Evolutionary conservation across 2,797 vertebrate genomes (phyloP).

Genomic region (Pseudocheirus occidentalis): DNA sequence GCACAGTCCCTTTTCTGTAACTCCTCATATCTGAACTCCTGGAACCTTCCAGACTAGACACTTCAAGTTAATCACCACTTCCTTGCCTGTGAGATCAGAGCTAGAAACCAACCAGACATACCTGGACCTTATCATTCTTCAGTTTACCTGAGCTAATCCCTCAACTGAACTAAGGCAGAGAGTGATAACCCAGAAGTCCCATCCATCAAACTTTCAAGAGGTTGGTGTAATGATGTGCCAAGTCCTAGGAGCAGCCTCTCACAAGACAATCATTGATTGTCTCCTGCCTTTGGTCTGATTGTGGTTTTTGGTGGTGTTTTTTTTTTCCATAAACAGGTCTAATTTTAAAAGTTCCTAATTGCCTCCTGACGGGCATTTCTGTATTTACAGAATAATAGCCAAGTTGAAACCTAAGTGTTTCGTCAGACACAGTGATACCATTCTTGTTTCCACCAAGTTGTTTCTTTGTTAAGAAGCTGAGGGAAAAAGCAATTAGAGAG

Average conservation of each 20-base stretch:
- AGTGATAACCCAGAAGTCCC: conserved; percentile 15
- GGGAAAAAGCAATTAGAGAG: not conserved
- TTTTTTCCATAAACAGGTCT: conserved; percentile 67
- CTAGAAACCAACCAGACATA: not conserved
- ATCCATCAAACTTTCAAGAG: not conserved
- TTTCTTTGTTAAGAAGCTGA: conserved; percentile 64
- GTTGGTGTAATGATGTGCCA: not conserved
- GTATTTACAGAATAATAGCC: conserved; percentile 51
- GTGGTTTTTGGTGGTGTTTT: conserved; percentile 72
- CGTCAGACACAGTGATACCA: conserved; percentile 65
- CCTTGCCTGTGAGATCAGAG: not conserved
- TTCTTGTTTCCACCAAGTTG: conserved; percentile 63
- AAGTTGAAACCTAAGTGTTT: conserved; percentile 64
- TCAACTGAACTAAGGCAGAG: not conserved
- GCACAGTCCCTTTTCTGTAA: not conserved
- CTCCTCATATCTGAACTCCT: not conserved
- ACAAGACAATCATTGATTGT: not conserved
- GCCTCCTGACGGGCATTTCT: conserved; percentile 65
- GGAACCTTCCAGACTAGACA: not conserved
- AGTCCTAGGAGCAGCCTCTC: not conserved
- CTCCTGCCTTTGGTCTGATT: conserved; percentile 54
- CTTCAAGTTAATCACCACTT: not conserved
- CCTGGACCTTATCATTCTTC: not conserved
- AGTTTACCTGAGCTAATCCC: not conserved
- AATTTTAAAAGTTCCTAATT: conserved; percentile 73